phyloP scores from a whole-genome alignment of 2,113 vertebrate genomes.

The Triplophysa rosa region DNA sequence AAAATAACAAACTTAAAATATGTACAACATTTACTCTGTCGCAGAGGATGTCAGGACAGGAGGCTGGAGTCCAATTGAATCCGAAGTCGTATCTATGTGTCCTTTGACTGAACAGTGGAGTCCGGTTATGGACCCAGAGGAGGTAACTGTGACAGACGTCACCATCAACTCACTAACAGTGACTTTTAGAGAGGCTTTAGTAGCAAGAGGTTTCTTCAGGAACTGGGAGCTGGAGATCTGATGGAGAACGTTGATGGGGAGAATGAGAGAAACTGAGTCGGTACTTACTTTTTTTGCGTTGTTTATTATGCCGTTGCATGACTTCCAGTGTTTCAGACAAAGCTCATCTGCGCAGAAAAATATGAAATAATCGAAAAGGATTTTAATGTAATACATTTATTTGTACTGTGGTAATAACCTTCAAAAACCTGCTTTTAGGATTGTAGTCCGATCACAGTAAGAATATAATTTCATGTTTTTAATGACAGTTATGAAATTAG shows the following conservation, averaged over 20 bases:
- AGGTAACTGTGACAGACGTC: conserved; percentile 95
- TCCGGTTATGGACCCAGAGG: conserved; percentile 68
- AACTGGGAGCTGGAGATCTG: conserved; percentile 80
- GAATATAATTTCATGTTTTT: background rate
- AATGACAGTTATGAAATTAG: no score
- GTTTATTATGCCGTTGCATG: conserved; percentile 20
- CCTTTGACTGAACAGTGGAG: conserved; percentile 61
- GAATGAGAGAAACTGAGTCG: conserved; percentile 2
- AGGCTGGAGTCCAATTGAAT: conserved; percentile 52
- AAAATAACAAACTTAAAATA: background rate
- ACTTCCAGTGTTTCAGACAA: conserved; percentile 27
- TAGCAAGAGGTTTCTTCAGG: conserved; percentile 93
- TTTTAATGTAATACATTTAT: background rate
- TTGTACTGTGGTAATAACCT: conserved; percentile 21
- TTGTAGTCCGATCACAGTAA: background rate
- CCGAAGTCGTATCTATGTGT: conserved; percentile 23
- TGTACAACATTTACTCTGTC: conserved; percentile 1
- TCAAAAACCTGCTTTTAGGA: conserved; percentile 1
- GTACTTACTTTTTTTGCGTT: conserved; percentile 2
- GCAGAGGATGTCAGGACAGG: conserved; percentile 58
- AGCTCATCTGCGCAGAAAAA: background rate
- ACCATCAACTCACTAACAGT: conserved; percentile 96
- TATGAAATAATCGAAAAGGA: background rate
- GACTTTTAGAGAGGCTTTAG: conserved; percentile 92
- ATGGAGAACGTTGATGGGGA: conserved; percentile 50